Base-by-base conservation (phyloP, 2,113 vertebrate species). In the Dipodomys spectabilis region DNA sequence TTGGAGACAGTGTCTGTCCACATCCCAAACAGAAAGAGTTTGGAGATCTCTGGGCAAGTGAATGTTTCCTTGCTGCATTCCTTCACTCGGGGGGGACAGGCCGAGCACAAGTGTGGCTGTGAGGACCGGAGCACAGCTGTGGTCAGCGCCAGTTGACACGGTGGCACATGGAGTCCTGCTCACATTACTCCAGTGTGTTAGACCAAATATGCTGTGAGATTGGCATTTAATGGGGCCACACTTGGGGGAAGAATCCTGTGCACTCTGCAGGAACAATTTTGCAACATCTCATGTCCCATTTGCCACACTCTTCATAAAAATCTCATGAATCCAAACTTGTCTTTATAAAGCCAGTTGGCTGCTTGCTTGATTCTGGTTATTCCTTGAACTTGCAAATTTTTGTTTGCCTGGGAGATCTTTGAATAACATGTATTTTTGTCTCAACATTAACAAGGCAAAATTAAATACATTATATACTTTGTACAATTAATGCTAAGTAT, bases 141-240 rank as follows among this genome's bases (percentile, higher is more conserved):
- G 64, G 90, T 65, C 81, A 53, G 77, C 89, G 0, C 95, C 92
- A 94, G 89, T 89, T 84, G 96, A 93, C 62, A 57, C 65, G 19
- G 20, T 0, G 13, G 85, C 94, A 91, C 93, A 28, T 89, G 94
- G 88, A 94, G 74, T 82, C 45, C 45, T 4, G 28, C 75, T 64
- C 9, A 3, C 65, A 23, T 82, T 68, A 32, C 53, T 35, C 19
- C 1, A 53, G 5, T 39, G 67, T 94, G 80, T 79, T 75, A 82
- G 73, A 62, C 73, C 81, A 64, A 74, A 60, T 62, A 89, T 74
- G 72, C 93, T 71, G 57, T 2, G 0, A n/a, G 68, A 83, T 35
- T 95, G 94, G 65, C 49, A 20, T 90, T 87, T 69, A 78, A 65
- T 0, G 0, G 86, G 87, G 67, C 79, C 74, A 45, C 7, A n/a